Evolutionary conservation across 2,888 invertebrate genomes (phyloP).

Genomic region (Pimpla rufipes): DNA sequence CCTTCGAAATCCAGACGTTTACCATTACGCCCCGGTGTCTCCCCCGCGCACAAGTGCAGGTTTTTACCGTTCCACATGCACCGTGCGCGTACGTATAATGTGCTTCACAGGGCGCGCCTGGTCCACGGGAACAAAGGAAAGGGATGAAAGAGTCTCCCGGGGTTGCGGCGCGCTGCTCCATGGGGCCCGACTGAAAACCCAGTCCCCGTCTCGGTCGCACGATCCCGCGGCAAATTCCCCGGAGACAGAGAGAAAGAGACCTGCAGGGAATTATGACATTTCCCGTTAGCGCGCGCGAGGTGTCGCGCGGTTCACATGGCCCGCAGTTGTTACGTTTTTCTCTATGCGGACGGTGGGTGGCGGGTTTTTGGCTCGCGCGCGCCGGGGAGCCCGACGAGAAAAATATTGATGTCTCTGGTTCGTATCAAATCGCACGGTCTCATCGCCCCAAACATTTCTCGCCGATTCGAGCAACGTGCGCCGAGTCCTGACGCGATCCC

Average conservation of each 20-base stretch:
- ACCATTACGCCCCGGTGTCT: neutral
- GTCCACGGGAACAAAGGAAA: constrained; percentile 62
- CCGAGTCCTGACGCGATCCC: constrained; percentile 17
- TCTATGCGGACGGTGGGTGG: constrained; percentile 14
- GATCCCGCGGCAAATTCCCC: constrained; percentile 68
- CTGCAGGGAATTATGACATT: constrained; percentile 71
- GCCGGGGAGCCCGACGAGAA: constrained; percentile 55
- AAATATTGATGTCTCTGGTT: constrained; percentile 60
- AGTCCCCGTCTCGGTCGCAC: constrained; percentile 66
- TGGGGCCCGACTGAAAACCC: constrained; percentile 42
- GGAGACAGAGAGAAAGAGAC: constrained; percentile 46
- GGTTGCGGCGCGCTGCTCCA: constrained; percentile 25
- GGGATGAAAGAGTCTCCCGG: constrained; percentile 67
- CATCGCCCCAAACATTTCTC: constrained; percentile 38
- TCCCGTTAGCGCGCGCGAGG: constrained; percentile 72
- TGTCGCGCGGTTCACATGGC: constrained; percentile 78
- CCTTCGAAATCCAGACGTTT: neutral
- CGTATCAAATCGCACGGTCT: constrained; percentile 52
- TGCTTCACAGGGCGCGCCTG: constrained; percentile 57
- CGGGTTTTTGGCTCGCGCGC: constrained; percentile 18
- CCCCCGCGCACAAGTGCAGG: neutral
- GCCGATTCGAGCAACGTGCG: constrained; percentile 3
- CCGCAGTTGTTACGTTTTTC: neutral
- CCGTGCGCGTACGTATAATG: neutral
- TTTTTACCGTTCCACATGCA: neutral